Evolutionary conservation across 2,888 invertebrate species (phyloP), one percentile per base, ranked within the genome.

Genomic region (Oscheius sp.): DNA sequence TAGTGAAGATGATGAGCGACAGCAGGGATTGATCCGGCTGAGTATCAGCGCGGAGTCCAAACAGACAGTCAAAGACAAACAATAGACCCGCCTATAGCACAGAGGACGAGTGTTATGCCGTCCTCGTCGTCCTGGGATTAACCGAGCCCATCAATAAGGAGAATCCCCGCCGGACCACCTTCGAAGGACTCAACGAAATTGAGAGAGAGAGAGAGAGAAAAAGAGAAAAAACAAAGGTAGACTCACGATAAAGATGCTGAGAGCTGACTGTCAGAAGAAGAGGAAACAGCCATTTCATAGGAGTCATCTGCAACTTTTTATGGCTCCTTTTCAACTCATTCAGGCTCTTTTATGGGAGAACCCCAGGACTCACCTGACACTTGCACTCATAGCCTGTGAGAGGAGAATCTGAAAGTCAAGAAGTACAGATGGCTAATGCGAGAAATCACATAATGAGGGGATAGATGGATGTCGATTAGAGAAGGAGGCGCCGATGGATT

Each of bases 151-250:
- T 61, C 61, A 61, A 61, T 61, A 61, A 45, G 27, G 29, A 45
- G 45, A 61, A 61, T 61, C 61, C 61, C 61, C 61, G 61, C 42
- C 3, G 61, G 61, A 42, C 39, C 61, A 61, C 61, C 61, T 64
- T 48, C 42, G n/a, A 25, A 58, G 10, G 10, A 37, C 17, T 15
- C 25, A n/a, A n/a, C n/a, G n/a, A n/a, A n/a, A n/a, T 25, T 27
- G 53, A 52, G 53, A 52, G 53, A 52, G 53, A 52, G 53, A 52
- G 53, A 52, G 61, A 27, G 52, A 37, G 50, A 50, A 57, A 39
- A 17, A 25, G 25, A 10, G 3, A 42, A 15, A 39, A 58, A 17
- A 4, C 12, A 58, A 42, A 58, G 25, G 42, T 29, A 55, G 55
- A 55, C 55, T 33, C 34, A 55, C 55, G 58, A 20, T 25, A 23